Evolutionary conservation across 2,113 vertebrate species (phyloP).

Genomic region (Eonycteris spelaea): DNA sequence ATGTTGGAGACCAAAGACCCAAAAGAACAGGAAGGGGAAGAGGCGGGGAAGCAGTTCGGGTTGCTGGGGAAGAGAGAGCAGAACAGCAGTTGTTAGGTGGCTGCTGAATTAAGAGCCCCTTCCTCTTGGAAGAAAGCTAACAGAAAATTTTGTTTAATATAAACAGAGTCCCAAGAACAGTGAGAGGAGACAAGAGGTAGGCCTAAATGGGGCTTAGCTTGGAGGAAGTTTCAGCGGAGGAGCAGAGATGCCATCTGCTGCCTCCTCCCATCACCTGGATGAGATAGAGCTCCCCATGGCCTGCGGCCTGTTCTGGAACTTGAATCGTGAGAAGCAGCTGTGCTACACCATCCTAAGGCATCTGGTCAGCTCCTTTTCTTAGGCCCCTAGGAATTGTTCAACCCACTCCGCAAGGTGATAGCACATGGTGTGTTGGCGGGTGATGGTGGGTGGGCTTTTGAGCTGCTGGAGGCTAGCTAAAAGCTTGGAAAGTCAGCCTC

Average conservation of each 20-base stretch:
- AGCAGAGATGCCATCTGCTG: not conserved
- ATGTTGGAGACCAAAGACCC: not conserved
- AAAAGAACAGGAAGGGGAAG: not conserved
- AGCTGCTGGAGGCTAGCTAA: not conserved
- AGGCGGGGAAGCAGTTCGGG: accelerated
- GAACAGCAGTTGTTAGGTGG: not conserved
- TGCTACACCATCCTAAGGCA: not conserved
- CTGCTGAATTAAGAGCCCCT: not conserved
- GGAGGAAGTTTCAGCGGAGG: not conserved
- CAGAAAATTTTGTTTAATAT: not conserved
- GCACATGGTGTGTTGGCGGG: too few species aligned
- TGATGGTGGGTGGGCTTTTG: accelerated
- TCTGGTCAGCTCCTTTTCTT: not conserved
- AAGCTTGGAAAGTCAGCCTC: not conserved
- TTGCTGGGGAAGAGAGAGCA: not conserved
- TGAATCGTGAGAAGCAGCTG: not conserved
- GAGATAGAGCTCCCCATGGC: accelerated
- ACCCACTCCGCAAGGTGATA: not conserved
- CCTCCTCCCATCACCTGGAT: not conserved
- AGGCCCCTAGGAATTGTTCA: not conserved
- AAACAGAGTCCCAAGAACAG: not conserved
- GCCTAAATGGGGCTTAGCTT: not conserved
- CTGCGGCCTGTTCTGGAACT: not conserved
- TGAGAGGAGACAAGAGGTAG: not conserved
- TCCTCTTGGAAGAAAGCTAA: not conserved